Percentiles rank a stretch among this genome's conserved stretches.
phyloP scores from a whole-genome alignment of 2,797 vertebrate species.

The Myotis pilosus region DNA sequence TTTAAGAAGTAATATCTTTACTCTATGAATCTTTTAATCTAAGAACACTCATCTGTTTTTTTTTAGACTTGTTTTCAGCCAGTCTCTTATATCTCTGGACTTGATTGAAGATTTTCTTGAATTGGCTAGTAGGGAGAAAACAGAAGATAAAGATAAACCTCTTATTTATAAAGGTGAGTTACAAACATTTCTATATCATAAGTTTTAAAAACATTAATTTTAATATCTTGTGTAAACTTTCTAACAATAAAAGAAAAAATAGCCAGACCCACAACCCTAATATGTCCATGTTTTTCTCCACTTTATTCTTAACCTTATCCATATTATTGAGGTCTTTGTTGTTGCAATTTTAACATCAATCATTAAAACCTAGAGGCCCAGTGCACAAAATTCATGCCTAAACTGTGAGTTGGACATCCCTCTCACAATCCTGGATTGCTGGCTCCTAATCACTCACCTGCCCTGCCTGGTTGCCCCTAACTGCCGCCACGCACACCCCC shows the following conservation, averaged over 20 bases:
- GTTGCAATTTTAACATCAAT: not conserved
- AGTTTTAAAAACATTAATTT: constrained; percentile 41
- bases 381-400: too few relatives aligned
- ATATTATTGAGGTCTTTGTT: constrained; percentile 13
- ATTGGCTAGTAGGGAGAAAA: constrained; percentile 89
- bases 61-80: constrained; percentile 97
- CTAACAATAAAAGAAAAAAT: constrained; percentile 39
- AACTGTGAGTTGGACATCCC: too few relatives aligned
- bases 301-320: constrained; percentile 15
- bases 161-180: constrained; percentile 94
- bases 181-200: constrained; percentile 27
- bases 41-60: constrained; percentile 63
- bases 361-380: not conserved
- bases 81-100: constrained; percentile 98
- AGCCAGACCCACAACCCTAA: not conserved
- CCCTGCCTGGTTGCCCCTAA: too few relatives aligned
- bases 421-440: too few relatives aligned
- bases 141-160: constrained; percentile 87
- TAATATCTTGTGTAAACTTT: not conserved
- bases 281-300: not conserved
- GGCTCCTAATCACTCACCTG: too few relatives aligned
- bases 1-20: constrained; percentile 22
- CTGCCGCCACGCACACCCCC: too few relatives aligned
- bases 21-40: constrained; percentile 38
- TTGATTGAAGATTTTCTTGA: constrained; percentile 99